A percentile compares a stretch with the other conserved stretches of the same genome.
phyloP scores from a whole-genome alignment of 1,140 invertebrate genomes.

The Bemisia tabaci region DNA sequence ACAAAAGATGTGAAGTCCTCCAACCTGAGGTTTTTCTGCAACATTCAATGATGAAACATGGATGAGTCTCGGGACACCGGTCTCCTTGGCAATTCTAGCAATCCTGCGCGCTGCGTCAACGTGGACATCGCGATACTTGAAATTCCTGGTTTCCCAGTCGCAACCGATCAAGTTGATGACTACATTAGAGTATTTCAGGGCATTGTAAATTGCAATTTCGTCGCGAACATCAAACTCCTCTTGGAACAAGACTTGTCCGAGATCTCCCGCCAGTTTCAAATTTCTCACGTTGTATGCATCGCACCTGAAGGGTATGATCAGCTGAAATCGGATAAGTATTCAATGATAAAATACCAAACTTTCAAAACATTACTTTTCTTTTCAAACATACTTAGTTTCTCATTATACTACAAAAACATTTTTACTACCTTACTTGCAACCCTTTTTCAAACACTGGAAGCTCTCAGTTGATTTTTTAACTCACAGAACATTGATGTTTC shows the following conservation, averaged over 20 bases:
- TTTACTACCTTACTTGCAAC: too few relatives aligned
- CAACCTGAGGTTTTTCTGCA: too few relatives aligned
- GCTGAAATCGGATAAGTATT: constrained; percentile 39
- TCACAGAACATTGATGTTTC: too few relatives aligned
- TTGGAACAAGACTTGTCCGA: constrained; percentile 89
- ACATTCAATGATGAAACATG: constrained; percentile 71
- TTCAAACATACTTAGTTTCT: too few relatives aligned
- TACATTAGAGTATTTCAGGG: constrained; percentile 90
- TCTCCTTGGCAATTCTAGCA: constrained; percentile 57
- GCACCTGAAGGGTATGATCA: constrained; percentile 84
- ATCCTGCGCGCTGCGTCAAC: constrained; percentile 54
- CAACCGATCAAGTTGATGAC: constrained; percentile 91
- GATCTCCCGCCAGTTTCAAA: constrained; percentile 77
- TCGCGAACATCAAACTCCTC: constrained; percentile 74
- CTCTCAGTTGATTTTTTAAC: too few relatives aligned
- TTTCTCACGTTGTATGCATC: constrained; percentile 62
- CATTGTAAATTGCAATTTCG: constrained; percentile 74
- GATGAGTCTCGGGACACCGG: constrained; percentile 69
- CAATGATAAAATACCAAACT: not conserved
- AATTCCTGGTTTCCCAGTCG: constrained; percentile 86
- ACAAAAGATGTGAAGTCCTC: too few relatives aligned
- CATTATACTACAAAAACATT: too few relatives aligned
- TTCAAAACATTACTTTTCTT: too few relatives aligned
- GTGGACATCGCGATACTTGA: constrained; percentile 65
- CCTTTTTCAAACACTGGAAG: not conserved